These are phyloP conservation scores for Scolanthus callimorphus DNA, from an alignment of 92 coral and sea anemone genomes.

Conservation along the genomic window DNA sequence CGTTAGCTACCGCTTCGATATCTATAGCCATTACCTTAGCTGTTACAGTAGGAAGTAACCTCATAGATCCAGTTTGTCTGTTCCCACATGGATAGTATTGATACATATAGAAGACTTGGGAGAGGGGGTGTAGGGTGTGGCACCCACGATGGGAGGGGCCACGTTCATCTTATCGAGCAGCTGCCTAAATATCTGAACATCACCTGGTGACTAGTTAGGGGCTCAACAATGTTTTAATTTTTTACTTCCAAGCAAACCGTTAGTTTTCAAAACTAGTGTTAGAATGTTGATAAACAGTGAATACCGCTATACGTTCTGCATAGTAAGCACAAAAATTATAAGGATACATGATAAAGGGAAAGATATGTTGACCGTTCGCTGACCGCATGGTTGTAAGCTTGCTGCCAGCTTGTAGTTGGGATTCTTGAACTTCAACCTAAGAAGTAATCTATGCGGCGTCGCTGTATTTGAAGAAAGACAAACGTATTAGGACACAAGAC, in stretches of 20 bases:
- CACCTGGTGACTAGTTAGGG: constrained; percentile 4
- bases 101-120: constrained; percentile 26
- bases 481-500: no score
- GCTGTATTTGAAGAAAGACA: no score
- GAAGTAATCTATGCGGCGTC: background rate
- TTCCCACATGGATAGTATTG: constrained; percentile 19
- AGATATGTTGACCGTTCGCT: background rate
- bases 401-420: background rate
- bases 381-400: background rate
- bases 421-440: background rate
- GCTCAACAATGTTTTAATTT: no score
- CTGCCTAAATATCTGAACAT: background rate
- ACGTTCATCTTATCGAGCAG: constrained; percentile 7
- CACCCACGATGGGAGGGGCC: background rate
- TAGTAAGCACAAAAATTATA: no score
- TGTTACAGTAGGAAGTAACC: constrained; percentile 4
- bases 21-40: no score
- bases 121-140: constrained; percentile 6
- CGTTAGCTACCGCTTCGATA: no score
- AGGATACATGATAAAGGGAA: constrained; percentile 1
- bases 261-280: no score
- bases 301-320: no score
- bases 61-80: constrained; percentile 12
- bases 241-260: no score
- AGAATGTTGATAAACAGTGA: no score